Percentiles rank a stretch among this genome's conserved stretches.
phyloP scores from a whole-genome alignment of 2,888 invertebrate genomes.

The Chironomus tentans region DNA sequence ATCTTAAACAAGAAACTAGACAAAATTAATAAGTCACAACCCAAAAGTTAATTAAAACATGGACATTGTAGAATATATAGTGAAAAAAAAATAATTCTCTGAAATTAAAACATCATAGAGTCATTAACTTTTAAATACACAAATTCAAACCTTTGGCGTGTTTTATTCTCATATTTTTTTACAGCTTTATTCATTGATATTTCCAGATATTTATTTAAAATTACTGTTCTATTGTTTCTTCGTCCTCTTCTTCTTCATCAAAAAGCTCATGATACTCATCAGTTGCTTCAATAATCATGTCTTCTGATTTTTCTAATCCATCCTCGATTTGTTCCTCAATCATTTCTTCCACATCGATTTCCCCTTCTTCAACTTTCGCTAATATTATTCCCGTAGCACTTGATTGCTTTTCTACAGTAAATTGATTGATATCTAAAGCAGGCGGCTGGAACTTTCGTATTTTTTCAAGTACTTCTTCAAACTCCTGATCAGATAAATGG shows the following conservation, averaged over 20 bases:
- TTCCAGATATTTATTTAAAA: neutral
- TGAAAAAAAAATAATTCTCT: no score
- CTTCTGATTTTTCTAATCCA: neutral
- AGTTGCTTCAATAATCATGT: neutral
- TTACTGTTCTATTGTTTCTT: neutral
- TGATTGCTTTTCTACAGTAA: neutral
- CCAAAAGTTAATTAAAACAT: no score
- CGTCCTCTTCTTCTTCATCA: neutral
- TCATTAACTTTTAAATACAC: no score
- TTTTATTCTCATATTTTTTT: neutral
- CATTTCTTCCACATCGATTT: neutral
- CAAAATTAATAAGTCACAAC: no score
- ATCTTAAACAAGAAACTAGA: no score
- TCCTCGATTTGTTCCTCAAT: neutral
- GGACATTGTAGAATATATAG: no score
- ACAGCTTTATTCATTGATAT: neutral
- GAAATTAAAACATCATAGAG: no score
- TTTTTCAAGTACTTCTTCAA: neutral
- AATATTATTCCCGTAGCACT: neutral
- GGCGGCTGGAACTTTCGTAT: slow-evolving; percentile 11
- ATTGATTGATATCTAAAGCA: neutral
- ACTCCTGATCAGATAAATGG: slow-evolving; percentile 1
- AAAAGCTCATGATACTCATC: neutral
- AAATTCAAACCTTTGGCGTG: neutral
- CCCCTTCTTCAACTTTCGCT: neutral